Conservation (phyloP, 2,113 vertebrate species). For the Fukomys damarensis region DNA sequence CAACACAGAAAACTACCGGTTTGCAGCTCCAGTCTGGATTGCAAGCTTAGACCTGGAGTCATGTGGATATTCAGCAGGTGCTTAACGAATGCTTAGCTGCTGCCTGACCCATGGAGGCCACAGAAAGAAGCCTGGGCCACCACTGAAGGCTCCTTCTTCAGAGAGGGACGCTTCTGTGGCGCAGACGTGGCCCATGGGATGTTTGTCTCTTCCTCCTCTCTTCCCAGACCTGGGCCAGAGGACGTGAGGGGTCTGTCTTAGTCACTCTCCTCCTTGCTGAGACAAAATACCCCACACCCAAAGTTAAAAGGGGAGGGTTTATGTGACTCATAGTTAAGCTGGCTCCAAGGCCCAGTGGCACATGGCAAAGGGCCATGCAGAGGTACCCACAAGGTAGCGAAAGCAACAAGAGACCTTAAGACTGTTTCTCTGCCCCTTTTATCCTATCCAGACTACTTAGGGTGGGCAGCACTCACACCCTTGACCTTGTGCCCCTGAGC, state of each 20-base stretch:
- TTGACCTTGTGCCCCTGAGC: no score
- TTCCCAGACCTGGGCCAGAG: no score
- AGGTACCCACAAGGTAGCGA: no score
- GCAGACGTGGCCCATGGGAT: rapidly evolving
- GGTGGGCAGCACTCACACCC: no score
- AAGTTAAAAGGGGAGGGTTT: background rate
- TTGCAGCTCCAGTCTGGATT: background rate
- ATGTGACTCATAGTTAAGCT: no score
- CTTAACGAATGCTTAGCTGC: background rate
- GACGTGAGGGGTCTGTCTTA: background rate
- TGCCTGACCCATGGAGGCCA: background rate
- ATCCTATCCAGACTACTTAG: no score
- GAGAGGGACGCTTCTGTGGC: background rate
- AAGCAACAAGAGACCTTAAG: no score
- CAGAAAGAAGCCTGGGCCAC: background rate
- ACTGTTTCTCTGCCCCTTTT: no score
- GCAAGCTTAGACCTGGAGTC: background rate
- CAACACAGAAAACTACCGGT: background rate
- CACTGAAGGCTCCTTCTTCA: background rate
- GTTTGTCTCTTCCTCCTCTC: background rate
- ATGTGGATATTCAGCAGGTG: background rate
- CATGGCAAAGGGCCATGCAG: no score
- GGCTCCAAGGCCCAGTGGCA: no score
- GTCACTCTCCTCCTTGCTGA: background rate
- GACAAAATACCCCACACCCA: background rate